Evolutionary conservation across 2,113 vertebrate species (phyloP).

Genomic region (Calypte anna): DNA sequence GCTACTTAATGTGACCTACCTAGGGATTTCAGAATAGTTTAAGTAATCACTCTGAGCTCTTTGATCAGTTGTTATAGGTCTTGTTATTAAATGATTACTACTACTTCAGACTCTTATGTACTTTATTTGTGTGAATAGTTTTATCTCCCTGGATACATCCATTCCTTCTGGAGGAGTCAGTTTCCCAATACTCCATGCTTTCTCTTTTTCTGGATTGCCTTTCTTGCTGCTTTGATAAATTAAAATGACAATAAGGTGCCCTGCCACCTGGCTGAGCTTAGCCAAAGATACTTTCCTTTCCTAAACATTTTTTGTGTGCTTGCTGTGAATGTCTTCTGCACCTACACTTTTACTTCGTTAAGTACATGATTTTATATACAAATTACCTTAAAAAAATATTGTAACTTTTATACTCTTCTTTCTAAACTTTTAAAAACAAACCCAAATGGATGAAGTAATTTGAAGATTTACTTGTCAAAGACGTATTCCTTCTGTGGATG

Average conservation of each 20-base stretch:
- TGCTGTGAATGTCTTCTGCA: not conserved
- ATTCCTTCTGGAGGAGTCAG: not conserved
- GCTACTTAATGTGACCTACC: not conserved
- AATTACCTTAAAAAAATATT: not conserved
- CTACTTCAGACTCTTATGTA: not conserved
- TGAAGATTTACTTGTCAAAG: not conserved
- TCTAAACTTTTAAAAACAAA: not conserved
- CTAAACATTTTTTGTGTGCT: not conserved
- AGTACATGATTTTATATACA: not conserved
- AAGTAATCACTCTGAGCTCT: not conserved
- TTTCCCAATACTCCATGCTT: not conserved
- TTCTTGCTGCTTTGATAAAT: not conserved
- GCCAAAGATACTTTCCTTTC: not conserved
- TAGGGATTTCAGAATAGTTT: not conserved
- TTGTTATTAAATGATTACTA: not conserved
- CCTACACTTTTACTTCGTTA: not conserved
- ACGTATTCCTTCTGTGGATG: not conserved
- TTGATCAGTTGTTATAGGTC: accelerated
- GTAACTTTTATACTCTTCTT: not conserved
- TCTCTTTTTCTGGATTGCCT: not conserved
- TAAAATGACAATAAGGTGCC: not conserved
- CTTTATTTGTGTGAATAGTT: not conserved
- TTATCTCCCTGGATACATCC: not conserved
- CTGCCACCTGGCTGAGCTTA: not conserved
- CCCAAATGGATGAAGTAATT: not conserved